Conservation (phyloP, 2,888 invertebrate genomes). For the Drosophila sordidula region DNA sequence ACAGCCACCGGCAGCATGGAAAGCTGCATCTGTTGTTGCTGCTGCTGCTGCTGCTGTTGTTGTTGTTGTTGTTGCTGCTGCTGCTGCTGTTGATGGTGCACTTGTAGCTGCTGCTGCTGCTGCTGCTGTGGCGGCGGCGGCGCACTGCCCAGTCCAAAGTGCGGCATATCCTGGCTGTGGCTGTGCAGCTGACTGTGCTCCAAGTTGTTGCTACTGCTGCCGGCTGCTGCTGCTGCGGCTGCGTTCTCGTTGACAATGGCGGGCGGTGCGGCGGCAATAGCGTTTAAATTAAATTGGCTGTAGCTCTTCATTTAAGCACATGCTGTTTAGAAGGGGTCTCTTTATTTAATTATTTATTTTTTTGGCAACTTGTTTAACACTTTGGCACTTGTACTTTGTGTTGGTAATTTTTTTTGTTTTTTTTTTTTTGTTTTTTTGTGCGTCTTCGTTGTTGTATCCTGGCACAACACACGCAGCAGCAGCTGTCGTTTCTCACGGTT, state of each 20-base stretch:
- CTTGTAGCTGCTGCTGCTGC: constrained; percentile 63
- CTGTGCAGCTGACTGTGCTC: constrained; percentile 62
- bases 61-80: constrained; percentile 47
- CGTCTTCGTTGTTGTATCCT: constrained; percentile 40
- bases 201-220: constrained; percentile 54
- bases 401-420: constrained; percentile 39
- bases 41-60: constrained; percentile 76
- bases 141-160: constrained; percentile 85
- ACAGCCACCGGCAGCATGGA: constrained; percentile 81
- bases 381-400: constrained; percentile 63
- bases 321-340: constrained; percentile 48
- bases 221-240: constrained; percentile 57
- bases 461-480: constrained; percentile 65
- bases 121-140: constrained; percentile 62
- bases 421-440: constrained; percentile 26
- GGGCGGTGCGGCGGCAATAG: constrained; percentile 67
- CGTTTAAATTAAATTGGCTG: constrained; percentile 77
- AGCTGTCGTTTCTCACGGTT: constrained; percentile 81
- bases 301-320: constrained; percentile 82
- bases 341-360: constrained; percentile 5
- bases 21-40: constrained; percentile 81
- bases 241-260: constrained; percentile 73
- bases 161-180: constrained; percentile 83
- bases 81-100: constrained; percentile 67
- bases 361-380: constrained; percentile 74